These are phyloP conservation scores for Machaerirhynchus nigripectus DNA, from an alignment of 2,113 vertebrate genomes.

Conservation along the genomic window DNA sequence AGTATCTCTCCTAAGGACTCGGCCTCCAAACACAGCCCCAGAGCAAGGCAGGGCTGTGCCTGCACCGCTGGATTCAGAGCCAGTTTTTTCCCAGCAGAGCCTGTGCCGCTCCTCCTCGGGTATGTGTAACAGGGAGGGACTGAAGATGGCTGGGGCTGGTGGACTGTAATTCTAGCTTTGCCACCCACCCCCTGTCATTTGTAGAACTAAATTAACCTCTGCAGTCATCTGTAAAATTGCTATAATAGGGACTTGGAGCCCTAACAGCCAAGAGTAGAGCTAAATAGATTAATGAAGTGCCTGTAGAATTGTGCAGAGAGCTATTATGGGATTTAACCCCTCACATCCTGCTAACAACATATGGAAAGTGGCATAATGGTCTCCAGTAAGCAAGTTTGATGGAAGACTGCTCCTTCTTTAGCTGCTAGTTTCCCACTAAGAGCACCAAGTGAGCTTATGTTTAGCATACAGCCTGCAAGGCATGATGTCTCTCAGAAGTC, in stretches of 20 bases:
- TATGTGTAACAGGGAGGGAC: background rate
- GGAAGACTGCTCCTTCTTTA: background rate
- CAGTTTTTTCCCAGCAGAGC: background rate
- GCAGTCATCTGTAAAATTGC: constrained; percentile 52
- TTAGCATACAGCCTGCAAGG: background rate
- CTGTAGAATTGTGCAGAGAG: background rate
- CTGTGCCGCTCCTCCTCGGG: background rate
- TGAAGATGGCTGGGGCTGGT: background rate
- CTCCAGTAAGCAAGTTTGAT: background rate
- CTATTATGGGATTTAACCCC: background rate
- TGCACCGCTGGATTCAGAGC: background rate
- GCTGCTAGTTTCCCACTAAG: background rate
- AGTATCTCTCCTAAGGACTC: background rate
- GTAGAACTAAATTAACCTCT: constrained; percentile 49
- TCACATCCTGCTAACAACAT: background rate
- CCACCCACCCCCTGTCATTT: constrained; percentile 3
- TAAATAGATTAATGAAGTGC: constrained; percentile 36
- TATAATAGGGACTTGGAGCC: background rate
- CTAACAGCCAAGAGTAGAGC: constrained; percentile 1
- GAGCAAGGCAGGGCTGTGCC: background rate
- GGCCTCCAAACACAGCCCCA: background rate
- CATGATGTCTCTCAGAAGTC: background rate
- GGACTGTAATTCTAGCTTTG: background rate
- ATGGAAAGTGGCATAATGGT: background rate
- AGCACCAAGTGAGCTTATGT: background rate